A percentile compares a stretch with the other conserved stretches of the same genome.
phyloP scores from a whole-genome alignment of 2,888 invertebrate genomes.

The Lycia hirtaria region DNA sequence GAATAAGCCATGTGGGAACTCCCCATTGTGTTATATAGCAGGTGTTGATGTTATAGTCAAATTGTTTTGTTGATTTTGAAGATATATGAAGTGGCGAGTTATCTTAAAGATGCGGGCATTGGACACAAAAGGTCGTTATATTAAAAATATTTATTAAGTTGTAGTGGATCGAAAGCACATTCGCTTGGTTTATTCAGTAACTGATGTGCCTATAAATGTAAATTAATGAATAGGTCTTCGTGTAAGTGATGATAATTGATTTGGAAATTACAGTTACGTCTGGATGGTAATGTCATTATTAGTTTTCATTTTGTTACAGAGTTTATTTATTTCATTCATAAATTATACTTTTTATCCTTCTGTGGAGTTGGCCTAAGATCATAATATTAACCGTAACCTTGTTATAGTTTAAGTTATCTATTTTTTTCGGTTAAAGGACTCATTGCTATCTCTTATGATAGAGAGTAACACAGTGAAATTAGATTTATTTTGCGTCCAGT shows the following conservation, averaged over 20 bases:
- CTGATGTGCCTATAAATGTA: constrained; percentile 85
- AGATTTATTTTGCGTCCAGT: constrained; percentile 78
- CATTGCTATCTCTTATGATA: constrained; percentile 60
- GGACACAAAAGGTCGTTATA: constrained; percentile 69
- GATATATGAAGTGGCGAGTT: constrained; percentile 65
- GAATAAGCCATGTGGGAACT: no score
- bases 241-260: constrained; percentile 75
- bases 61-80: constrained; percentile 69
- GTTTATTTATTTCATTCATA: constrained; percentile 56
- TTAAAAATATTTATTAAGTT: constrained; percentile 72
- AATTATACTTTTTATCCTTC: constrained; percentile 54
- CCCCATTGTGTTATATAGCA: constrained; percentile 66
- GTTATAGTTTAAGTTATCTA: constrained; percentile 66
- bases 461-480: constrained; percentile 71
- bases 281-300: constrained; percentile 57
- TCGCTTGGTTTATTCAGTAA: constrained; percentile 81
- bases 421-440: constrained; percentile 62
- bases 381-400: constrained; percentile 59
- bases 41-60: constrained; percentile 71
- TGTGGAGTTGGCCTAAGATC: constrained; percentile 73
- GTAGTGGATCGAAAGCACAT: constrained; percentile 81
- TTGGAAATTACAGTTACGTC: constrained; percentile 70
- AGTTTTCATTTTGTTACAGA: constrained; percentile 50
- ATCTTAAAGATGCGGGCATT: constrained; percentile 79
- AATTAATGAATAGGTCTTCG: constrained; percentile 81